Evolutionary conservation across 2,888 invertebrate genomes (phyloP).

Genomic region (Apamea anceps): DNA sequence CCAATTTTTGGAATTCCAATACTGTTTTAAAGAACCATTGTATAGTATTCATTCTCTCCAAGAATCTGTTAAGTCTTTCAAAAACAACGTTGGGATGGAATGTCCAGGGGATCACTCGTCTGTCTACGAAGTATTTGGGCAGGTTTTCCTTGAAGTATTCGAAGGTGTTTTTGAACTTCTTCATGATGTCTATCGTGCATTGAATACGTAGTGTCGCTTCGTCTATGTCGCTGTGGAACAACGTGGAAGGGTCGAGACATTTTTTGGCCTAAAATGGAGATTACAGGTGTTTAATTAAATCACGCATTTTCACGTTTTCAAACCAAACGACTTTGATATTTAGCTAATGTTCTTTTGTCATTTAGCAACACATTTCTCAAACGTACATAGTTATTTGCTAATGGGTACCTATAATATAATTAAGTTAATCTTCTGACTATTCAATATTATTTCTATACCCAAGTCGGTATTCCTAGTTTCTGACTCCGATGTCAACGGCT

Average conservation of each 20-base stretch:
- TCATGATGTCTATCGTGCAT: constrained; percentile 91
- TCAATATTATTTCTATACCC: not conserved
- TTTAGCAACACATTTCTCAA: not conserved
- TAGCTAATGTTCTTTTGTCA: not conserved
- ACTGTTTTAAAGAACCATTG: constrained; percentile 97
- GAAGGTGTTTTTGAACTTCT: constrained; percentile 92
- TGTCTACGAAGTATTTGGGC: constrained; percentile 91
- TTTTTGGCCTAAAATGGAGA: constrained; percentile 93
- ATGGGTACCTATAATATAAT: not conserved
- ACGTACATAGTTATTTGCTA: not conserved
- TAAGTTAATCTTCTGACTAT: not conserved
- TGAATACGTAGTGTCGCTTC: constrained; percentile 96
- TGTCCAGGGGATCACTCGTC: constrained; percentile 92
- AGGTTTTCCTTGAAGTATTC: constrained; percentile 93
- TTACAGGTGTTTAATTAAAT: not conserved
- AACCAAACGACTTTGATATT: not conserved
- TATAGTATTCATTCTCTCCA: constrained; percentile 94
- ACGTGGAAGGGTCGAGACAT: constrained; percentile 96
- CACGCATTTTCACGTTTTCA: not conserved
- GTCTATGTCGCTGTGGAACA: constrained; percentile 98
- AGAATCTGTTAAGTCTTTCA: constrained; percentile 94
- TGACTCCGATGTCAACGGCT: not conserved
- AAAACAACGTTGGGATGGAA: constrained; percentile 96
- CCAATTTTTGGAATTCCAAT: constrained; percentile 97
- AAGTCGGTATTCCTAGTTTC: not conserved